Evolutionary conservation across 37 sponge, comb jelly and placozoan genomes (phyloP).

Genomic region (Diacarnus erythraeanus): DNA sequence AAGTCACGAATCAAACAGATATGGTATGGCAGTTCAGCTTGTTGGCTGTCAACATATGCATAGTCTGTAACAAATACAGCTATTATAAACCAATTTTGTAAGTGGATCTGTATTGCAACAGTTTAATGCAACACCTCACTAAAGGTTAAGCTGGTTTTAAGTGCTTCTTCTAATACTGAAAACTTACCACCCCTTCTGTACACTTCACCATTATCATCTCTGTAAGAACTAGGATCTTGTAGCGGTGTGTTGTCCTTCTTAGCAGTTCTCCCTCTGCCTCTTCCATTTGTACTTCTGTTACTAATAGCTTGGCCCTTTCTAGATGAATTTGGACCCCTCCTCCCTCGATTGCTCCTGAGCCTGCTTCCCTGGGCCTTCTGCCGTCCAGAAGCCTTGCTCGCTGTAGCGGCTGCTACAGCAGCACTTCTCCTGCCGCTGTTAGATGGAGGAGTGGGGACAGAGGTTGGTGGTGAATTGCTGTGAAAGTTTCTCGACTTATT

Average conservation of each 20-base stretch:
- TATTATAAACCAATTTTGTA: too few species aligned
- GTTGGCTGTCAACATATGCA: conserved; percentile 85
- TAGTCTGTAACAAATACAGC: conserved; percentile 44
- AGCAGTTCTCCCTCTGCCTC: conserved; percentile 20
- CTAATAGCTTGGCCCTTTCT: not conserved
- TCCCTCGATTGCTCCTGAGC: conserved; percentile 42
- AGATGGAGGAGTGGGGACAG: not conserved
- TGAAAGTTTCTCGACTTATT: conserved; percentile 2
- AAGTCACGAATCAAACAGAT: conserved; percentile 74
- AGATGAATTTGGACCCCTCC: not conserved
- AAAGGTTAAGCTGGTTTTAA: too few species aligned
- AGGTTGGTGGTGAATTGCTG: not conserved
- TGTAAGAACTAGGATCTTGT: conserved; percentile 31
- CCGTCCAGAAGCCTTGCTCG: conserved; percentile 10
- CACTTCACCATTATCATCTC: conserved; percentile 42
- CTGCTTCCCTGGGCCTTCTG: too few species aligned
- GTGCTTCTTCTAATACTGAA: too few species aligned
- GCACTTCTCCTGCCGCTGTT: conserved; percentile 5
- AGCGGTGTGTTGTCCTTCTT: conserved; percentile 18
- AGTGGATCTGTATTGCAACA: too few species aligned
- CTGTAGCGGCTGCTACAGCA: not conserved
- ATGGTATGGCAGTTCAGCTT: conserved; percentile 74
- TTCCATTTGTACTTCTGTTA: not conserved
- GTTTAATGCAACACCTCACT: too few species aligned
- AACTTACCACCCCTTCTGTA: conserved; percentile 65